Evolutionary conservation across 1,140 invertebrate genomes (phyloP).

Genomic region (Euwallacea similis): DNA sequence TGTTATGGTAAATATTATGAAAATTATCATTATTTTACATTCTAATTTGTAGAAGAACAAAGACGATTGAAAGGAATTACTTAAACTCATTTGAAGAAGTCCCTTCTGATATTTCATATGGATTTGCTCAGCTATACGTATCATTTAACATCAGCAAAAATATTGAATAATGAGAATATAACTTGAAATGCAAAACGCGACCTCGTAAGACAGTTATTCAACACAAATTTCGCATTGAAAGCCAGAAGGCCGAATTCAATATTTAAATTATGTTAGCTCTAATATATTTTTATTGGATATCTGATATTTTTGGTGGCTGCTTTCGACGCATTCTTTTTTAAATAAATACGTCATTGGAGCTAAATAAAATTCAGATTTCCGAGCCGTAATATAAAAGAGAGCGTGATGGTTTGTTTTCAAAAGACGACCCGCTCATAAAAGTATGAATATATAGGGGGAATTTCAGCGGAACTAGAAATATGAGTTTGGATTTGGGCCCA

Average conservation of each 20-base stretch:
- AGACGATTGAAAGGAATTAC: no score
- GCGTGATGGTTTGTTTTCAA: slow-evolving; percentile 9
- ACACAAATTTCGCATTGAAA: slow-evolving; percentile 20
- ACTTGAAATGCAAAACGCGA: slow-evolving; percentile 1
- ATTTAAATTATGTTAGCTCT: slow-evolving; percentile 23
- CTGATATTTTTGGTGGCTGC: slow-evolving; percentile 17
- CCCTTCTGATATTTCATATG: no score
- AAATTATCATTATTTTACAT: no score
- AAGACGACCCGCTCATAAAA: slow-evolving; percentile 9
- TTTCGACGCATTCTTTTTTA: slow-evolving; percentile 1
- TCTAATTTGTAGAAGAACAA: no score
- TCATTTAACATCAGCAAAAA: no score
- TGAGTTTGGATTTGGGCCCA: slow-evolving; percentile 2
- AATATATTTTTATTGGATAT: slow-evolving; percentile 26
- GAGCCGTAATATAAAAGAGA: slow-evolving; percentile 5
- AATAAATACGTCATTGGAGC: slow-evolving; percentile 23
- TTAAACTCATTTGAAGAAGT: no score
- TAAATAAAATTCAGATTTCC: slow-evolving; percentile 25
- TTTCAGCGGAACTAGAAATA: slow-evolving; percentile 4
- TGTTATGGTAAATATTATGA: no score
- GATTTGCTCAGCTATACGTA: no score
- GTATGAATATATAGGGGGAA: slow-evolving; percentile 7
- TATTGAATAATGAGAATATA: no score
- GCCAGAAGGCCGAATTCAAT: slow-evolving; percentile 10
- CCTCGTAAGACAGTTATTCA: slow-evolving; percentile 9